Base-by-base conservation (phyloP, 2,888 invertebrate genomes). In the Netelia virgata region DNA sequence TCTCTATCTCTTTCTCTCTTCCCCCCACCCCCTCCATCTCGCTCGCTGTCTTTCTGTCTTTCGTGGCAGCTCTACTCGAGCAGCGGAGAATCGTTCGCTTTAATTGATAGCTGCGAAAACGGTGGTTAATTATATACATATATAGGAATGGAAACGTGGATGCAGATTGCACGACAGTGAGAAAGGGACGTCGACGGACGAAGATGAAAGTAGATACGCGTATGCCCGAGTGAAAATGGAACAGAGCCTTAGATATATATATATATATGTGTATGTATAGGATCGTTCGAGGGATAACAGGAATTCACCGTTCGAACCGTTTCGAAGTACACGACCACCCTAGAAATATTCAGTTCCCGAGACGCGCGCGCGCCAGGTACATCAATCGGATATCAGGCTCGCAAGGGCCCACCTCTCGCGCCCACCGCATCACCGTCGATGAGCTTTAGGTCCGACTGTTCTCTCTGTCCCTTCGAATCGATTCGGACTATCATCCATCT, bases 81-180 rank as follows among this genome's bases (percentile, higher is more conserved):
- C 47, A 72, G 57, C 75, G 14, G 61, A 47, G 80, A 82, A 82
- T 84, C 78, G 78, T 82, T 79, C 78, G 78, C 74, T 78, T 82
- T 84, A 84, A 84, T 84, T 82, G 84, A 84, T 84, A 82, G 82
- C 84, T 57, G 84, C 82, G 84, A 84, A 82, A 84, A 84, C 84
- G 84, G 57, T 70, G 77, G 82, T 82, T 82, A 84, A 84, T 82
- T 82, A 82, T 82, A 75, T 78, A 74, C 69, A 75, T 79, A 79
- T 70, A 78, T 64, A 55, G 14, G 14, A n/a, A 41, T 23, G 75
- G 53, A 55, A 76, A 82, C 64, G 77, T 53, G 59, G 53, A 59
- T 72, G 77, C 72, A 69, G 84, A 53, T 70, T 78, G 74, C 66
- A 55, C 64, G 78, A 66, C 84, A 75, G 74, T 74, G 70, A 81